Base-by-base conservation (phyloP, 2,888 invertebrate species). In the Drosophila longiperda region DNA sequence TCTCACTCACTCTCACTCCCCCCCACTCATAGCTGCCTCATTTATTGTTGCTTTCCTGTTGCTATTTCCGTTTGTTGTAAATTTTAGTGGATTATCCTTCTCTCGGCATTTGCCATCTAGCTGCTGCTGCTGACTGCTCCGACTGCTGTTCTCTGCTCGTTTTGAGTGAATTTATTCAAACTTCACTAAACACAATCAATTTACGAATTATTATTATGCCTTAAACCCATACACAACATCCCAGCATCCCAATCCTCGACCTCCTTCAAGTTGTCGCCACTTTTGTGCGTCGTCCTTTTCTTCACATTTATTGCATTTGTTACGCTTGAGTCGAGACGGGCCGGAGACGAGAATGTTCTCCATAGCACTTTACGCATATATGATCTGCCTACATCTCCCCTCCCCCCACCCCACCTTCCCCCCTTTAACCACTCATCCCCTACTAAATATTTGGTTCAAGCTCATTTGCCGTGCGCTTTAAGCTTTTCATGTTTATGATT, bases 171-270 rank as follows among this genome's bases (percentile, higher is more conserved):
- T 90, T 88, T 90, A 88, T 90, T 90, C 87, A 90, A 88, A 88
- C 87, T 88, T 90, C 90, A 90, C 90, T 90, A 89, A 89, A 89
- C 87, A 90, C 87, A 90, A 89, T 90, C 90, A 88, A 88, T 90
- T 88, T 88, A 75, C 90, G 90, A 90, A 90, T 88, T 87, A 87
- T 87, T 90, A 90, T 90, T 89, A 89, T 90, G 80, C 65, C 65
- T 63, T 49, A 9, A 68, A 65, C 70, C 68, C 62, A 34, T 50
- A 12, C 9, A 1, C 17, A 7, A 8, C 3, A 8, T 2, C 38
- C 42, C 0, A 23, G 1, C 20, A 45, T 23, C 4, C 23, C 23
- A 45, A 23, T 52, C 8, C 8, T 15, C 15, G 23, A 45, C n/a
- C 12, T 11, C 23, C 17, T 45, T 32, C 69, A 57, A 76, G 73